A percentile compares a stretch with the other conserved stretches of the same genome.
phyloP scores from a whole-genome alignment of 1,140 invertebrate species.

The Ephestia elutella region DNA sequence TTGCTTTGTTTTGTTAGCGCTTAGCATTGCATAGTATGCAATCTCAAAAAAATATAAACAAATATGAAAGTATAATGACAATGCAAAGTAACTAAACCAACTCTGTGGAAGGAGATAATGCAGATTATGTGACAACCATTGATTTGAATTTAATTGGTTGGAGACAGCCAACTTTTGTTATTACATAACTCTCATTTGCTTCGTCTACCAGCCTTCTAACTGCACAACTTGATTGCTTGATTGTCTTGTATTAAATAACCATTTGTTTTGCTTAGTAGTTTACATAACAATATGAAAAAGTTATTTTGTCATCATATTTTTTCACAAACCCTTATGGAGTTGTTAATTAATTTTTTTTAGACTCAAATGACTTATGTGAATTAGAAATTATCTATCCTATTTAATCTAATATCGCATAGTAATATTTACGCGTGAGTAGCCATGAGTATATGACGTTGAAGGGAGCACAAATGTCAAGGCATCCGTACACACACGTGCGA shows the following conservation, averaged over 20 bases:
- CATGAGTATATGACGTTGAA: slow-evolving; percentile 15
- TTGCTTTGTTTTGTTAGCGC: too few relatives aligned
- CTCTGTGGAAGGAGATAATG: background rate
- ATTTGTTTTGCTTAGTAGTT: background rate
- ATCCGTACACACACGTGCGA: slow-evolving; percentile 27
- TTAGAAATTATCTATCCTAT: too few relatives aligned
- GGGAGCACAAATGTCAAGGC: slow-evolving; percentile 25
- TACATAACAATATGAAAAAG: background rate
- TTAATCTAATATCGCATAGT: slow-evolving; percentile 15
- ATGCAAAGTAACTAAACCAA: too few relatives aligned
- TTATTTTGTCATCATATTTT: too few relatives aligned
- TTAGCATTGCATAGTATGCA: too few relatives aligned
- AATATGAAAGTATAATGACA: too few relatives aligned
- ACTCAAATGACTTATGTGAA: too few relatives aligned
- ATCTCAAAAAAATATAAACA: too few relatives aligned
- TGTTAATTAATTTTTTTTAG: too few relatives aligned
- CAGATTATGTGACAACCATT: slow-evolving; percentile 1
- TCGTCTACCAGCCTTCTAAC: background rate
- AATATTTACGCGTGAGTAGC: slow-evolving; percentile 33
- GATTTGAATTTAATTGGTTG: slow-evolving; percentile 11
- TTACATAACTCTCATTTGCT: background rate
- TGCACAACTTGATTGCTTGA: background rate
- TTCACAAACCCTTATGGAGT: too few relatives aligned
- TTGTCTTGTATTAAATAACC: background rate
- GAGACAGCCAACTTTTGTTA: background rate